Percentiles rank a stretch among this genome's conserved stretches.
These are phyloP conservation scores for Entomobrya multifasciata DNA, from an alignment of 2,888 invertebrate genomes.

Conservation along the genomic window DNA sequence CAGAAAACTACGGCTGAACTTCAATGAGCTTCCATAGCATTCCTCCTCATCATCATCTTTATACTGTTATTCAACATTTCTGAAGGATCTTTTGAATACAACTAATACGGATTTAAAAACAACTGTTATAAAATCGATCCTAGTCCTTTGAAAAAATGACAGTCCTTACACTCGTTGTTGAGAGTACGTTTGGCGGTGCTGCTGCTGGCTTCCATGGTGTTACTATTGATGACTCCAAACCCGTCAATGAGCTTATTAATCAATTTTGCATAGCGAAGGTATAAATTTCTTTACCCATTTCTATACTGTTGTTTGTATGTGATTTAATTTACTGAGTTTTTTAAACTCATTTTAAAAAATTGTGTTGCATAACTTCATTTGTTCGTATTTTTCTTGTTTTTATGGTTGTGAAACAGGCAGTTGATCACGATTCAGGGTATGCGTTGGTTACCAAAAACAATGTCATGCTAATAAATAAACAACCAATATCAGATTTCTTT, in stretches of 20 bases:
- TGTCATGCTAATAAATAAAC: slow-evolving; percentile 51
- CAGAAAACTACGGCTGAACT: no score
- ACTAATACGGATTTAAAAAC: no score
- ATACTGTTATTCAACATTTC: no score
- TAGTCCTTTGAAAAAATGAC: slow-evolving; percentile 70
- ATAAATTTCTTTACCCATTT: no score
- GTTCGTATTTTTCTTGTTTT: background rate
- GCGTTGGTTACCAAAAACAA: slow-evolving; percentile 52
- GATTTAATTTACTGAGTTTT: background rate
- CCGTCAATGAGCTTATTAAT: slow-evolving; percentile 78
- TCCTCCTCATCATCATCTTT: no score
- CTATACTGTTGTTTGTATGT: no score
- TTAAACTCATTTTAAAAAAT: background rate
- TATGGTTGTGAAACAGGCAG: slow-evolving; percentile 37
- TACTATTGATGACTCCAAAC: slow-evolving; percentile 71
- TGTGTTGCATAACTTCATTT: background rate
- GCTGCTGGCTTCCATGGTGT: slow-evolving; percentile 76
- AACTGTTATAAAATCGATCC: no score
- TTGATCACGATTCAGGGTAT: slow-evolving; percentile 29
- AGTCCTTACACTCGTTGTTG: slow-evolving; percentile 75
- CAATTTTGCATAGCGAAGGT: slow-evolving; percentile 78
- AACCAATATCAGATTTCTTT: slow-evolving; percentile 59
- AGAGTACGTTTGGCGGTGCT: slow-evolving; percentile 78
- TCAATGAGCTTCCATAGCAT: no score
- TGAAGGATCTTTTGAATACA: no score